A percentile compares a stretch with the other conserved stretches of the same genome.
These are phyloP conservation scores for Pelobates fuscus DNA, from an alignment of 2,113 vertebrate species.

Conservation along the genomic window DNA sequence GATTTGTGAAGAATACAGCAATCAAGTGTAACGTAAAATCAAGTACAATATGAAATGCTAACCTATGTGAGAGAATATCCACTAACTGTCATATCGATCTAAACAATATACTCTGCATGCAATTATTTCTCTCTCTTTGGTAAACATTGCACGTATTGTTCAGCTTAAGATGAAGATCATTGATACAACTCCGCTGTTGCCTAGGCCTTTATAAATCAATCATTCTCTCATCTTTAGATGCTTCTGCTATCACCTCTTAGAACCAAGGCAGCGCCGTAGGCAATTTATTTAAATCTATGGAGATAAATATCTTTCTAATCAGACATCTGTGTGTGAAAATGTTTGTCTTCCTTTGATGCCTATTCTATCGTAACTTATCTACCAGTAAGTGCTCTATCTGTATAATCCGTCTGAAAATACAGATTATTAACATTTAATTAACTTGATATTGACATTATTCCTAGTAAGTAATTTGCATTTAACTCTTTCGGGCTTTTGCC, in stretches of 20 bases:
- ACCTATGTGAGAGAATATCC: no score
- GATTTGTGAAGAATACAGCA: no score
- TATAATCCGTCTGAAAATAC: slow-evolving; percentile 25
- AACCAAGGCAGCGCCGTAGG: not conserved
- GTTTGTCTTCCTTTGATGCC: slow-evolving; percentile 38
- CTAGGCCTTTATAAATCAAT: slow-evolving; percentile 26
- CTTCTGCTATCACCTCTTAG: slow-evolving; percentile 13
- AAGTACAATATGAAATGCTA: no score
- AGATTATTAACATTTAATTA: slow-evolving; percentile 51
- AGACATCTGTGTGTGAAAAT: slow-evolving; percentile 28
- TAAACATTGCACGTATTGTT: not conserved
- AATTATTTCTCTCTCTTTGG: not conserved
- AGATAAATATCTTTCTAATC: slow-evolving; percentile 41
- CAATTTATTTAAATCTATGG: slow-evolving; percentile 42
- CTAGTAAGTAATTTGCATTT: not conserved
- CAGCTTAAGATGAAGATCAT: not conserved
- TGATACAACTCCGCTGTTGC: not conserved
- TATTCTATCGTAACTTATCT: slow-evolving; percentile 24
- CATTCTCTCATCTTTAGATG: slow-evolving; percentile 9
- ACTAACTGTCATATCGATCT: no score
- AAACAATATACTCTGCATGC: no score
- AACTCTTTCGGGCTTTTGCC: not conserved
- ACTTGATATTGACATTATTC: slow-evolving; percentile 28
- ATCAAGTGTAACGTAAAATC: no score
- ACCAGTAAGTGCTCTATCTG: slow-evolving; percentile 19